phyloP scores from a whole-genome alignment of 2,888 invertebrate genomes.

The Chrysotoxum bicinctum region DNA sequence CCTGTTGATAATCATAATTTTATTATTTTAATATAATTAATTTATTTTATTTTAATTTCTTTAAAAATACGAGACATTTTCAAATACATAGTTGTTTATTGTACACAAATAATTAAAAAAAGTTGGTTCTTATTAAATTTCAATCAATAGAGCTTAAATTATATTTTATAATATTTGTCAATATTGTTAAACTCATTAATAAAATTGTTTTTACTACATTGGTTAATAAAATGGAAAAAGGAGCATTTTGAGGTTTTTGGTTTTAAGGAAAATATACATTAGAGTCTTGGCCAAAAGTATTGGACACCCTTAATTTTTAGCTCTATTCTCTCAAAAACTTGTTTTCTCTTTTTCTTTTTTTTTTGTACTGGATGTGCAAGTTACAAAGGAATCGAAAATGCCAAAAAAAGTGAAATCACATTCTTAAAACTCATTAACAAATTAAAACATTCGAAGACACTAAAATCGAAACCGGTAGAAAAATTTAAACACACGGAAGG shows the following conservation, averaged over 20 bases:
- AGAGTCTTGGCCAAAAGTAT: too few relatives aligned
- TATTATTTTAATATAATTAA: background rate
- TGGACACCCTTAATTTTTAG: too few relatives aligned
- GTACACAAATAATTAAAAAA: slow-evolving; percentile 13
- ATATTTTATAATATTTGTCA: slow-evolving; percentile 24
- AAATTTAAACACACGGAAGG: too few relatives aligned
- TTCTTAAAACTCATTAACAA: too few relatives aligned
- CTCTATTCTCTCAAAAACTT: too few relatives aligned
- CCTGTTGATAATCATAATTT: background rate
- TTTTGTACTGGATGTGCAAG: too few relatives aligned
- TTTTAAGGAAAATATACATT: background rate
- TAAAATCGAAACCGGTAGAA: too few relatives aligned
- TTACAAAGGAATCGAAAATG: too few relatives aligned
- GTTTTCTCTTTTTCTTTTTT: too few relatives aligned
- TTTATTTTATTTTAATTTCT: background rate
- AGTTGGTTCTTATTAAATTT: background rate
- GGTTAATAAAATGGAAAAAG: slow-evolving; percentile 53
- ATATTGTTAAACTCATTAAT: slow-evolving; percentile 26
- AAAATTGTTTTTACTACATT: slow-evolving; percentile 52
- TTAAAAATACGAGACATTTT: background rate
- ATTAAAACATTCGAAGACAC: too few relatives aligned
- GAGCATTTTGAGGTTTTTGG: background rate
- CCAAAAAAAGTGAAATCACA: too few relatives aligned
- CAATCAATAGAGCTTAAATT: background rate
- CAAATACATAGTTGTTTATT: background rate